Evolutionary conservation across 2,888 invertebrate genomes (phyloP).

Genomic region (Apeira syringaria): DNA sequence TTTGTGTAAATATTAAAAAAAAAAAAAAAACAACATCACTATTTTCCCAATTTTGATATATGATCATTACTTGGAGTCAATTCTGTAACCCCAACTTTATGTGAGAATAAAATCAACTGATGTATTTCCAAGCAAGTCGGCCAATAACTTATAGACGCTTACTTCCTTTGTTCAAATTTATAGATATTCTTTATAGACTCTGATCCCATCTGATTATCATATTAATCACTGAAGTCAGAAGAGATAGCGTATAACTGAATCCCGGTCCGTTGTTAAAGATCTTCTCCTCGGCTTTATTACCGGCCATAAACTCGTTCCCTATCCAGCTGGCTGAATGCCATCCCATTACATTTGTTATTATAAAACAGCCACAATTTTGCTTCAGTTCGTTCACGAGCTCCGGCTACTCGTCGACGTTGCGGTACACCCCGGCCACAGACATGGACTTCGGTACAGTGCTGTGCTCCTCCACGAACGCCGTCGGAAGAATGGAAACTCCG

Average conservation of each 20-base stretch:
- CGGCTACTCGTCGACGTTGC: constrained; percentile 87
- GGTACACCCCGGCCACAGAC: constrained; percentile 92
- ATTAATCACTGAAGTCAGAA: constrained; percentile 2
- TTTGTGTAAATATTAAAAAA: too few relatives aligned
- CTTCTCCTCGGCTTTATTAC: constrained; percentile 6
- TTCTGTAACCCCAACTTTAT: too few relatives aligned
- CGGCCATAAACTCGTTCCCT: constrained; percentile 5
- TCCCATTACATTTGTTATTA: constrained; percentile 11
- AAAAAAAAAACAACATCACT: too few relatives aligned
- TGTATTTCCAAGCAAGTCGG: too few relatives aligned
- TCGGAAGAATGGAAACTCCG: constrained; percentile 90
- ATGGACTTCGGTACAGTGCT: constrained; percentile 93
- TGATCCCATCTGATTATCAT: constrained; percentile 11
- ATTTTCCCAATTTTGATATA: too few relatives aligned
- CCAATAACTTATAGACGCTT: neutral
- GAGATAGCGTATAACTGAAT: constrained; percentile 7
- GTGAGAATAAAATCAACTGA: too few relatives aligned
- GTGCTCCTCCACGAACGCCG: constrained; percentile 92
- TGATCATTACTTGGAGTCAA: too few relatives aligned
- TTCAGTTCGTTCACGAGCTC: constrained; percentile 73
- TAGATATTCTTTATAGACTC: constrained; percentile 4
- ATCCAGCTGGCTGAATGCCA: constrained; percentile 9
- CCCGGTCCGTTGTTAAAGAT: constrained; percentile 1
- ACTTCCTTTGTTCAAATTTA: constrained; percentile 3
- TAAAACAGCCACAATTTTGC: constrained; percentile 10